Base-by-base conservation (phyloP, 2,113 vertebrate genomes). In the Cephalopholis sonnerati region DNA sequence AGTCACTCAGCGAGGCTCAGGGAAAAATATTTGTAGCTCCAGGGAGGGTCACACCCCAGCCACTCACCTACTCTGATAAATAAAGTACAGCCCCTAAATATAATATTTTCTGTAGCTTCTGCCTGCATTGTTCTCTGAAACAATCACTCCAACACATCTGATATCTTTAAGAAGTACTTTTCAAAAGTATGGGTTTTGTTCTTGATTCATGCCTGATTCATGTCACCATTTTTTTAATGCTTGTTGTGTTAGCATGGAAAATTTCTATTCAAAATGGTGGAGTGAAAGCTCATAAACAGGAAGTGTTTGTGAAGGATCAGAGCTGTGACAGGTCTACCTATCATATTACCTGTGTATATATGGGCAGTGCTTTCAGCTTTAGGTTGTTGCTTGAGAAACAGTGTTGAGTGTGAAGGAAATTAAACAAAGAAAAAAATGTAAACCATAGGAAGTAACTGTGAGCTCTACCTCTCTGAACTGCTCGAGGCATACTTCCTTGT, bases 401-500 rank as follows among this genome's bases (percentile, higher is more conserved):
- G 3, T 44, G 46, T 36, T 53, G 36, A 51, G 20, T 63, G 11
- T 32, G 24, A 7, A 22, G 48, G 22, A 72, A 48, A 76, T 24
- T 39, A 68, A 64, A 54, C 20, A 32, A 8, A 77, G 20, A 29
- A n/a, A 5, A 27, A 55, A 12, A 25, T 27, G 20, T 27, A 29
- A 24, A 69, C n/a, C 39, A 71, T 11, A 44, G 66, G 71, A 70
- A 39, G 73, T 41, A 13, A 51, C 18, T 59, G 46, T 70, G 3
- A 79, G 20, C 53, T 67, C 13, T 15, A 41, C 2, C 13, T 5
- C 24, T 51, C 20, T 32, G n/a, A 68, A 66, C 41, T 44, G 44
- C 41, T 18, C 53, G 15, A 59, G 46, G 58, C 58, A 29, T 8
- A 79, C 61, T 71, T 79, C 76, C 67, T 76, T 25, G 48, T 61